Evolutionary conservation across 1,140 invertebrate species (phyloP).

Genomic region (Littorina saxatilis): DNA sequence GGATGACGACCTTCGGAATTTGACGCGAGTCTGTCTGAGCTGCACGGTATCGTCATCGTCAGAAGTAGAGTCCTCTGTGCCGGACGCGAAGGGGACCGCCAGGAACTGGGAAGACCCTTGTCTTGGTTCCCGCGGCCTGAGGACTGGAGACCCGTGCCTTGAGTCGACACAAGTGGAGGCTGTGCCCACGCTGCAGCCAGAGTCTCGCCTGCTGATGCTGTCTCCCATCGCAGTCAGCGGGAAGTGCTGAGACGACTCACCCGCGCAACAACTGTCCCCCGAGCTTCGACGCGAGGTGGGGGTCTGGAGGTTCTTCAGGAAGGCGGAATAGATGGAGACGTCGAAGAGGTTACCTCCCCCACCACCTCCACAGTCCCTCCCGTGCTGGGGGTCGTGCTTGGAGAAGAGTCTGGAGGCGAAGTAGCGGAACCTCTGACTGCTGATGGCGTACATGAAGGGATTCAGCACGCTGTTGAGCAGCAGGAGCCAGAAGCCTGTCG

Average conservation of each 20-base stretch:
- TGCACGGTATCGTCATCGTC: not conserved
- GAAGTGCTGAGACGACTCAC: not conserved
- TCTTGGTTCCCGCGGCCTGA: not conserved
- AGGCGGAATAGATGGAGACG: constrained; percentile 25
- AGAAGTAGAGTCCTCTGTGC: not conserved
- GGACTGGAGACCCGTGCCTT: not conserved
- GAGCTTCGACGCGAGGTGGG: not conserved
- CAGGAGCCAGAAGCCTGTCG: constrained; percentile 35
- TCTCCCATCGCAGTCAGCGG: not conserved
- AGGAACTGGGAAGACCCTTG: not conserved
- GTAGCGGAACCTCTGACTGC: constrained; percentile 45
- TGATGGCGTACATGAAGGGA: constrained; percentile 57
- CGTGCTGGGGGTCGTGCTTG: not conserved
- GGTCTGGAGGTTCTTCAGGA: not conserved
- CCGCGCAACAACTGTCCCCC: constrained; percentile 4
- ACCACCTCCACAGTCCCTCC: not conserved
- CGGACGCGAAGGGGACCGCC: not conserved
- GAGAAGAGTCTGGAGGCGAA: constrained; percentile 15
- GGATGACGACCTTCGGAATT: not conserved
- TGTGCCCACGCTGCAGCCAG: not conserved
- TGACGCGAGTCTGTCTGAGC: not conserved
- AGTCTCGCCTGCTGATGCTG: not conserved
- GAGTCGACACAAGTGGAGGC: not conserved
- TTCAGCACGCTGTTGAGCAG: constrained; percentile 45
- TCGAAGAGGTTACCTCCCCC: not conserved